phyloP scores from a whole-genome alignment of 2,888 invertebrate genomes.

The Melipona beecheii region DNA sequence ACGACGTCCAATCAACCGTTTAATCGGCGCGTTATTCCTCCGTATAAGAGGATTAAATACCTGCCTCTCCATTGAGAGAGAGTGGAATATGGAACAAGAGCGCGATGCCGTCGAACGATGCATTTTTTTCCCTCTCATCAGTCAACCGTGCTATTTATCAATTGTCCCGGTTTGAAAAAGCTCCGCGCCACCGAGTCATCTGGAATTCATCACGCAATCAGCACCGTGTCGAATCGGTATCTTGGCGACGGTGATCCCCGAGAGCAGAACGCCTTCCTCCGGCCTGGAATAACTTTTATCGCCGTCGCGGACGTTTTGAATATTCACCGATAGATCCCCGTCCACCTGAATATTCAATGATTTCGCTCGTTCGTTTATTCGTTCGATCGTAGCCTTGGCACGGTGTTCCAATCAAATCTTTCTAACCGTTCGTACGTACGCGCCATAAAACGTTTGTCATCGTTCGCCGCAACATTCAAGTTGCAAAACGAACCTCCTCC shows the following conservation, averaged over 20 bases:
- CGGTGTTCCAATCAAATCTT: slow-evolving; percentile 55
- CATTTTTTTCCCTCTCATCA: slow-evolving; percentile 1
- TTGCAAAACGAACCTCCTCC: slow-evolving; percentile 10
- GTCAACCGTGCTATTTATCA: slow-evolving; percentile 21
- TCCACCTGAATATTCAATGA: slow-evolving; percentile 76
- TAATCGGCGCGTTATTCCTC: slow-evolving; percentile 4
- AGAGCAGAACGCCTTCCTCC: slow-evolving; percentile 42
- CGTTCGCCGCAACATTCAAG: slow-evolving; percentile 33
- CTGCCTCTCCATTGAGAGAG: not conserved
- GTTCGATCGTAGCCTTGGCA: slow-evolving; percentile 51
- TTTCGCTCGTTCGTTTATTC: slow-evolving; percentile 66
- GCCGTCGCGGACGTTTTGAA: slow-evolving; percentile 66
- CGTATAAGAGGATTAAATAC: slow-evolving; percentile 13
- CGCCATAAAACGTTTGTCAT: slow-evolving; percentile 32
- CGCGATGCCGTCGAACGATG: not conserved
- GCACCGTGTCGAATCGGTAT: slow-evolving; percentile 42
- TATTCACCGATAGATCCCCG: slow-evolving; percentile 71
- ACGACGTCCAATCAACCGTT: slow-evolving; percentile 5
- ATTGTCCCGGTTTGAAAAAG: slow-evolving; percentile 15
- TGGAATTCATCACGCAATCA: slow-evolving; percentile 64
- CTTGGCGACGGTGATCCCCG: slow-evolving; percentile 54
- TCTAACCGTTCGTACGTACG: slow-evolving; percentile 46
- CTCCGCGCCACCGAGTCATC: not conserved
- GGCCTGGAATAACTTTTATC: slow-evolving; percentile 67
- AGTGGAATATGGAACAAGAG: not conserved